Base-by-base conservation (phyloP, 2,888 invertebrate genomes). In the Spilosoma lubricipeda region DNA sequence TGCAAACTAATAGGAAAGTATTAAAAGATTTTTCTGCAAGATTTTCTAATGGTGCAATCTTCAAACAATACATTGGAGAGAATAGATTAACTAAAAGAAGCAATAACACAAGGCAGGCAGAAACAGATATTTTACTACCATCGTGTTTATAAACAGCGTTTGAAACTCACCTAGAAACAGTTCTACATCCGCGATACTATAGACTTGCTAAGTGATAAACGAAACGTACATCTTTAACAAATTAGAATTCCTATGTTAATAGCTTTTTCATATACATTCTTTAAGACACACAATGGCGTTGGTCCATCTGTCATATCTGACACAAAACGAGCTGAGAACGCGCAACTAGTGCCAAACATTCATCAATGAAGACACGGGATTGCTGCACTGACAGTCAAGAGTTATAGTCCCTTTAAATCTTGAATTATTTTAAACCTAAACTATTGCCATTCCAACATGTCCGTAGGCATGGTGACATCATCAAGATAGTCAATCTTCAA, bases 341-440 rank as follows among this genome's bases (percentile, higher is more conserved):
- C 65, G 36, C 75, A 63, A 67, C 52, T 33, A 75, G 73, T 83
- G 83, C 77, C 84, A 82, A 84, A 70, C 79, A 76, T 79, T 77
- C 73, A 75, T 83, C 81, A 81, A 76, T 75, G 74, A 67, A 78
- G 78, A 77, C 82, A 77, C 59, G 7, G 67, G 63, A 64, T 52
- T 72, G 65, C 48, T 56, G 33, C 70, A 70, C 70, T 70, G 70
- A 33, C 73, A 70, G 66, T 56, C 2, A 66, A 65, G 76, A 83
- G 45, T 73, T 74, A 76, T 70, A 13, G 36, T 68, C 33, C 66
- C 65, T 76, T 74, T 45, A 33, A 74, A 75, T 73, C 59, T 70
- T 52, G 42, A 30, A 56, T 70, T 56, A 70, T 68, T 73, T 80
- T 73, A 30, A 33, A 27, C 67, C 71, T 48, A 64, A 73, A 39